phyloP scores from a whole-genome alignment of 35 echinoderm and acorn worm species.

The Diadema setosum region DNA sequence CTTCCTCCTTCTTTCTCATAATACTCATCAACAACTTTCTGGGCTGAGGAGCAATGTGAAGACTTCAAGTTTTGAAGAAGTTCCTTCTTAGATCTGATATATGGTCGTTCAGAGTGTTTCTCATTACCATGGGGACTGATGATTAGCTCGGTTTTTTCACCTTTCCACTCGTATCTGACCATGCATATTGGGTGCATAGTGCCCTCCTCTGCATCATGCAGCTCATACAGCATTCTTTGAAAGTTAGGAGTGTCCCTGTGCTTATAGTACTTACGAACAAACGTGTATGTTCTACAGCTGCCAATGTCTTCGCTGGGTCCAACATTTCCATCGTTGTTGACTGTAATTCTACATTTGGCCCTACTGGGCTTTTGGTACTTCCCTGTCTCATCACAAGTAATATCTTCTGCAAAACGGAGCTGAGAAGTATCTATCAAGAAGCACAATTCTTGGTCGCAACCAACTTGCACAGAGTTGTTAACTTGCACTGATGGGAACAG shows the following conservation, averaged over 20 bases:
- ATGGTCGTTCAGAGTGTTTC: too few relatives aligned
- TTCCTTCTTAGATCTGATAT: too few relatives aligned
- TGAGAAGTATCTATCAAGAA: conserved; percentile 28
- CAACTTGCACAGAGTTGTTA: conserved; percentile 12
- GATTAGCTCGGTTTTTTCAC: too few relatives aligned
- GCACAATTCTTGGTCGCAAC: conserved; percentile 17
- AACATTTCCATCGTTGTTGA: neutral
- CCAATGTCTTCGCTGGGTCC: neutral
- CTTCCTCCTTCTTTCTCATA: conserved; percentile 12
- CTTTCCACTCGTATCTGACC: too few relatives aligned
- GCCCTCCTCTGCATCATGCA: neutral
- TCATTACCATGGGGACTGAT: too few relatives aligned
- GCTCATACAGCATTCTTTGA: neutral
- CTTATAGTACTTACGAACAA: neutral
- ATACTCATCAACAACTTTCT: conserved; percentile 9
- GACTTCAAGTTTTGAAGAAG: too few relatives aligned
- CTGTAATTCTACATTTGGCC: neutral
- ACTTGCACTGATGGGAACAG: conserved; percentile 11
- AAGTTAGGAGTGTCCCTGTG: neutral
- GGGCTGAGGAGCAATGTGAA: conserved; percentile 16
- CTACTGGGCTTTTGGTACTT: conserved; percentile 8
- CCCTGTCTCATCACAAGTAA: conserved; percentile 11
- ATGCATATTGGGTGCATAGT: too few relatives aligned
- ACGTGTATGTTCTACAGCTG: neutral
- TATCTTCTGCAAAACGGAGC: conserved; percentile 8